Percentiles rank a stretch among this genome's conserved stretches.
phyloP scores from a whole-genome alignment of 92 coral and sea anemone genomes.

The Epizoanthus rinbou region DNA sequence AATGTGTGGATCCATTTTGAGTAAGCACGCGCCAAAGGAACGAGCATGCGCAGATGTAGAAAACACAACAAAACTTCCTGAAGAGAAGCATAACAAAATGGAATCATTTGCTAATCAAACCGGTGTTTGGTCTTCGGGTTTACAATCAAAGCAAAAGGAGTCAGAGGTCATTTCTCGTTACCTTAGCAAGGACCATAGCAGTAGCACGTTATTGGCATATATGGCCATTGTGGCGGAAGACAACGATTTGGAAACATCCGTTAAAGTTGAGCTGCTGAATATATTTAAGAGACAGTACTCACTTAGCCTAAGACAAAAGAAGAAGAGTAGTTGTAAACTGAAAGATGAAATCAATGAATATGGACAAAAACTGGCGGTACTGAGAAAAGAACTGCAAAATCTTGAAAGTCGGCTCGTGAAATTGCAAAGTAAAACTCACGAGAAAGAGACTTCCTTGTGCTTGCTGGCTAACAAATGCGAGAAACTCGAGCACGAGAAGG shows the following conservation, averaged over 20 bases:
- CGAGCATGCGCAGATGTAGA: too few species aligned
- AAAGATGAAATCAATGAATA: background rate
- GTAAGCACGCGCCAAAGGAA: too few species aligned
- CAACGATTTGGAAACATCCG: background rate
- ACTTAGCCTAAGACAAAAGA: background rate
- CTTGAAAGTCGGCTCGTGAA: slow-evolving; percentile 9
- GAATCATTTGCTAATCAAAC: too few species aligned
- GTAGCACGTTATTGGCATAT: too few species aligned
- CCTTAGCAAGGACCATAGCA: too few species aligned
- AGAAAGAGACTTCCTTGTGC: slow-evolving; percentile 14
- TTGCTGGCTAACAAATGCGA: slow-evolving; percentile 8
- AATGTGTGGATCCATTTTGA: too few species aligned
- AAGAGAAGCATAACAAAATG: too few species aligned
- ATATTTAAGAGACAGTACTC: slow-evolving; percentile 11
- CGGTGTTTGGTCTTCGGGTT: too few species aligned
- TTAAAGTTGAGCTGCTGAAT: slow-evolving; percentile 9
- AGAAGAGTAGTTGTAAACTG: background rate
- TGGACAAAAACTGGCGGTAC: background rate
- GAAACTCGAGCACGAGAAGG: slow-evolving; percentile 18
- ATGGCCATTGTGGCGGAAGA: slow-evolving; percentile 4
- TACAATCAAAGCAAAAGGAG: too few species aligned
- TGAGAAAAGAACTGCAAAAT: slow-evolving; percentile 12
- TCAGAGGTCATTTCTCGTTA: too few species aligned
- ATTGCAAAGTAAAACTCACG: slow-evolving; percentile 1
- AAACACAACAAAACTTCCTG: too few species aligned